These are phyloP conservation scores for Drosophila melanica DNA, from an alignment of 1,140 invertebrate genomes.

Conservation along the genomic window DNA sequence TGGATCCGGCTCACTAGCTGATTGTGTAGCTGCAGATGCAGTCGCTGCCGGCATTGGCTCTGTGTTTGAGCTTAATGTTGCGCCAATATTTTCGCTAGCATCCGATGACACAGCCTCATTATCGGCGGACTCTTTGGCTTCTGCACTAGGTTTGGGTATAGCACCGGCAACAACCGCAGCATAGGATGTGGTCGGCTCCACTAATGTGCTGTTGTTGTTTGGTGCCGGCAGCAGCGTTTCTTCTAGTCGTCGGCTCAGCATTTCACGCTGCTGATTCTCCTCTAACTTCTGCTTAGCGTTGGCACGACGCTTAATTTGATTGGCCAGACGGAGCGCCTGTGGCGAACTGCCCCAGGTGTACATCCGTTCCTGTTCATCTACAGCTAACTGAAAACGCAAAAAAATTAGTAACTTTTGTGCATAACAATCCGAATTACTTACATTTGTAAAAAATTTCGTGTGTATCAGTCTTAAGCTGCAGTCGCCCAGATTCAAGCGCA, in stretches of 20 bases:
- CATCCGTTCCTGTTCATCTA: conserved; percentile 88
- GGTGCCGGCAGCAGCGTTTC: conserved; percentile 59
- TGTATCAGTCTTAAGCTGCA: conserved; percentile 87
- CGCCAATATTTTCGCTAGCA: conserved; percentile 51
- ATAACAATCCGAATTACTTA: conserved; percentile 84
- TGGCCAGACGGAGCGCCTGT: conserved; percentile 88
- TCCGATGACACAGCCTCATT: conserved; percentile 58
- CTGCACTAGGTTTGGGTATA: conserved; percentile 47
- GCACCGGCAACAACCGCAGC: conserved; percentile 66
- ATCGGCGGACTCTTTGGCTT: conserved; percentile 55
- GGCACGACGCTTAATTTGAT: conserved; percentile 87
- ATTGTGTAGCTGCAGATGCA: neutral
- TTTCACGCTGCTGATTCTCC: conserved; percentile 73
- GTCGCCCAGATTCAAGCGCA: conserved; percentile 85
- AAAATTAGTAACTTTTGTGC: neutral
- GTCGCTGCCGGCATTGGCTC: neutral
- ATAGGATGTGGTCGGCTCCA: conserved; percentile 67
- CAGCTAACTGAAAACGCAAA: conserved; percentile 86
- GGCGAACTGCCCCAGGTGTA: conserved; percentile 92
- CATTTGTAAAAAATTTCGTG: conserved; percentile 93
- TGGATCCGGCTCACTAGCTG: conserved; percentile 64
- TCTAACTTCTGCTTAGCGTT: conserved; percentile 85
- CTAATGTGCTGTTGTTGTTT: conserved; percentile 35
- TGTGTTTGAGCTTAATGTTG: conserved; percentile 11
- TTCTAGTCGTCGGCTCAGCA: conserved; percentile 72